Conservation (phyloP, 1,140 invertebrate genomes). For the Drosophila lini region DNA sequence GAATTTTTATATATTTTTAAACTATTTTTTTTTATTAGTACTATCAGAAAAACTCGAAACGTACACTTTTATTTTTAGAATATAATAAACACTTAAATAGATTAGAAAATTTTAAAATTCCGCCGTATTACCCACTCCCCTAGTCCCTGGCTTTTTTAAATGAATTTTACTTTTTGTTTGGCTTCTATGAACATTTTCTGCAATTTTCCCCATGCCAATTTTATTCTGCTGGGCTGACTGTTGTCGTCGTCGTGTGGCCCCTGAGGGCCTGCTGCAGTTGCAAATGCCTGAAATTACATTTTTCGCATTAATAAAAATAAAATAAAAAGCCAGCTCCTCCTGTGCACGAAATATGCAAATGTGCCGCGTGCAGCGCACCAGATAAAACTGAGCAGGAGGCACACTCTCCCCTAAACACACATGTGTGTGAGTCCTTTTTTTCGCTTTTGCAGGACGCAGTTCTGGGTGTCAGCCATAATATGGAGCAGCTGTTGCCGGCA, state of each 20-base stretch:
- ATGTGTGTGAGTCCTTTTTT: constrained; percentile 34
- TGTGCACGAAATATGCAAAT: constrained; percentile 76
- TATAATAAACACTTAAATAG: not conserved
- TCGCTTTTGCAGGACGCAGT: not conserved
- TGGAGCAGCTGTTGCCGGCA: constrained; percentile 76
- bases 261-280: constrained; percentile 34
- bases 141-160: constrained; percentile 26
- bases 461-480: constrained; percentile 65
- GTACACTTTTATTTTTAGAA: too few species aligned
- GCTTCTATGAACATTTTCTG: constrained; percentile 14
- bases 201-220: constrained; percentile 71
- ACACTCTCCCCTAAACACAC: constrained; percentile 23
- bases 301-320: constrained; percentile 76
- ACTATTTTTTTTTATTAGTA: too few species aligned
- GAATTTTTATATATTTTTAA: too few species aligned
- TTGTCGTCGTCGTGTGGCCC: constrained; percentile 1
- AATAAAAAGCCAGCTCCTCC: constrained; percentile 53
- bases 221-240: constrained; percentile 35
- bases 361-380: constrained; percentile 69
- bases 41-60: too few species aligned
- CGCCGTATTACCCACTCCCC: constrained; percentile 7
- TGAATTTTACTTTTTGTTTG: constrained; percentile 27
- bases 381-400: constrained; percentile 67
- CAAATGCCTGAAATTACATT: constrained; percentile 76
- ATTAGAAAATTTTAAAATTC: not conserved